phyloP scores from a whole-genome alignment of 2,797 vertebrate genomes.

The Parauchenoglanis ngamensis region DNA sequence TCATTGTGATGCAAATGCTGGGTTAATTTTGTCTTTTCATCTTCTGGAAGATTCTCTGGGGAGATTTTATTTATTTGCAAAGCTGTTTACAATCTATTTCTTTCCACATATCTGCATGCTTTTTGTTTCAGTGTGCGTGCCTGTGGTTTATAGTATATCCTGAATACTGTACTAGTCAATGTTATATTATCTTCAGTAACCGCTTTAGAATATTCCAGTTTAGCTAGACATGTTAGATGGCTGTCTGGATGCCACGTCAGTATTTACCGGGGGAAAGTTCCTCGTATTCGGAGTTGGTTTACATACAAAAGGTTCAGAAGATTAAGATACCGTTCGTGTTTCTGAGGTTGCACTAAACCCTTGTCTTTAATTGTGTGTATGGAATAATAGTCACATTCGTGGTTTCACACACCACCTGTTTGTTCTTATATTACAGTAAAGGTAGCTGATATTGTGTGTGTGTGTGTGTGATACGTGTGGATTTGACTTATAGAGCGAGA shows the following conservation, averaged over 20 bases:
- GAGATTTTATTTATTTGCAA: neutral
- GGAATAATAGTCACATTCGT: neutral
- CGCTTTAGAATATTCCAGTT: neutral
- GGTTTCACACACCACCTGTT: neutral
- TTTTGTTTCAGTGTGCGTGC: neutral
- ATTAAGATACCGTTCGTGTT: neutral
- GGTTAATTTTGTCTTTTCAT: conserved; percentile 13
- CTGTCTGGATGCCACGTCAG: neutral
- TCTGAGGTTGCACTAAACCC: neutral
- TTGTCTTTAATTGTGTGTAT: too few relatives aligned
- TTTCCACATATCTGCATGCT: neutral
- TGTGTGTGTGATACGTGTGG: neutral
- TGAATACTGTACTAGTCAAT: neutral
- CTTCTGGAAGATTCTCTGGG: neutral
- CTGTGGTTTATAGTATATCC: neutral
- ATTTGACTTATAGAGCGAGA: neutral
- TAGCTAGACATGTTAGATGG: neutral
- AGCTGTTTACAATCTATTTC: neutral
- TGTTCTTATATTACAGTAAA: neutral
- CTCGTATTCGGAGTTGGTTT: neutral
- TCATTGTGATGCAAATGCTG: neutral
- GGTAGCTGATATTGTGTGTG: neutral
- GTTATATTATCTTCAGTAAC: neutral
- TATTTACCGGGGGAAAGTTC: neutral
- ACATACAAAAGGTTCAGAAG: neutral